These are phyloP conservation scores for Noctua pronuba DNA, from an alignment of 2,888 invertebrate genomes.

Conservation along the genomic window DNA sequence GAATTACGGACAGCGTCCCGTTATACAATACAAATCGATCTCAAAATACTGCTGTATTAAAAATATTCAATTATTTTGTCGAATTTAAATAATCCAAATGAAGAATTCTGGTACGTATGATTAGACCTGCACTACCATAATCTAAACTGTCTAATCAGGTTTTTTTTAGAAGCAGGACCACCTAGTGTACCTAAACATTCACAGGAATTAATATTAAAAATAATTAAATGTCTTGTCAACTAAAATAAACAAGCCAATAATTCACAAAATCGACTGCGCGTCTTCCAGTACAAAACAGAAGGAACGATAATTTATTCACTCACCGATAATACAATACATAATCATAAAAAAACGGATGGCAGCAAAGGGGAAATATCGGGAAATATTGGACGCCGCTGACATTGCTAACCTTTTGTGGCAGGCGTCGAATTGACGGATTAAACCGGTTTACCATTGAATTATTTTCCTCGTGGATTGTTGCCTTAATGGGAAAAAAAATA, in stretches of 20 bases:
- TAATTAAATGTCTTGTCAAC: background rate
- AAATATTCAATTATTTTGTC: background rate
- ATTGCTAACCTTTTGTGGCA: constrained; percentile 56
- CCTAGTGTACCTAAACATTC: background rate
- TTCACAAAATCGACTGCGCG: background rate
- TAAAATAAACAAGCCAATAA: background rate
- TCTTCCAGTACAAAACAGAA: constrained; percentile 7
- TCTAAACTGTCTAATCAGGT: background rate
- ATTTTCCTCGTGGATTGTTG: constrained; percentile 31
- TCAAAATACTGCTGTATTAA: background rate
- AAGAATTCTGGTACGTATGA: background rate
- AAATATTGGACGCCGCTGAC: constrained; percentile 35
- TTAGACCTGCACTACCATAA: background rate
- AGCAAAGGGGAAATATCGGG: constrained; percentile 30
- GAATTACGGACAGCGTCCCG: no score
- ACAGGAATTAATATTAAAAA: background rate
- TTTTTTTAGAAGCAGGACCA: background rate
- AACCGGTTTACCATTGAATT: constrained; percentile 54
- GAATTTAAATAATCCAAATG: background rate
- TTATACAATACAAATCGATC: background rate
- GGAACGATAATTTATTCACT: constrained; percentile 31
- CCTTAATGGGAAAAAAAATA: constrained; percentile 22
- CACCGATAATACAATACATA: constrained; percentile 26
- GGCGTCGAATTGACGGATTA: constrained; percentile 62
- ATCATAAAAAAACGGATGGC: constrained; percentile 32